Evolutionary conservation across 2,888 invertebrate species (phyloP).

Genomic region (Orthosia gothica): DNA sequence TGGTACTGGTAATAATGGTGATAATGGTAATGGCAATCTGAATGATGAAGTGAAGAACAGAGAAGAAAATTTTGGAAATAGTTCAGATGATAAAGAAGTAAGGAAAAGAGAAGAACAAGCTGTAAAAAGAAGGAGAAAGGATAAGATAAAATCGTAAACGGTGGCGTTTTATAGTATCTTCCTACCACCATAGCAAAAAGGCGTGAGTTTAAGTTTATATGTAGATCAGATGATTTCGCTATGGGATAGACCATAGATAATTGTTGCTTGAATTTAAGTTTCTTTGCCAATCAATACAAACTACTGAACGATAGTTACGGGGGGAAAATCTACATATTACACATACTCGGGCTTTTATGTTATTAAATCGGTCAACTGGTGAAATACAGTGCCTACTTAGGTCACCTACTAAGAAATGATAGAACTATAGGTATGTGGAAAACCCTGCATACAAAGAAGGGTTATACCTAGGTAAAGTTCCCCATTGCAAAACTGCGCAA

Average conservation of each 20-base stretch:
- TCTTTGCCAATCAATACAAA: slow-evolving; percentile 8
- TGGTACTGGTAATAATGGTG: too few species aligned
- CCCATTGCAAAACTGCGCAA: slow-evolving; percentile 10
- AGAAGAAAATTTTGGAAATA: too few species aligned
- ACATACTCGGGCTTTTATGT: slow-evolving; percentile 38
- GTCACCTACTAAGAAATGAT: slow-evolving; percentile 4
- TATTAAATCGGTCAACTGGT: neutral
- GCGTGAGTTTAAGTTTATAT: too few species aligned
- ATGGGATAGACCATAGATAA: neutral
- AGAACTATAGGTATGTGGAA: neutral
- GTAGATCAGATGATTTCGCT: too few species aligned
- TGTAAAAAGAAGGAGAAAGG: neutral
- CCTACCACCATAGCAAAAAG: too few species aligned
- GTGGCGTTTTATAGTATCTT: too few species aligned
- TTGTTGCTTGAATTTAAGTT: neutral
- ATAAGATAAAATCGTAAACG: too few species aligned
- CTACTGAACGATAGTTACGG: neutral
- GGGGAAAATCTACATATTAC: slow-evolving; percentile 21
- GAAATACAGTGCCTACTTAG: neutral
- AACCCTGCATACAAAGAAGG: slow-evolving; percentile 18
- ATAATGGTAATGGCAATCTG: too few species aligned
- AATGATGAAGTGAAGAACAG: too few species aligned
- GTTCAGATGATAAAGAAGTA: too few species aligned
- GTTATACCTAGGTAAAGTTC: neutral
- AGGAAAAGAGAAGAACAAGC: neutral